phyloP scores from a whole-genome alignment of 2,797 vertebrate species.

The Buceros bicornis region DNA sequence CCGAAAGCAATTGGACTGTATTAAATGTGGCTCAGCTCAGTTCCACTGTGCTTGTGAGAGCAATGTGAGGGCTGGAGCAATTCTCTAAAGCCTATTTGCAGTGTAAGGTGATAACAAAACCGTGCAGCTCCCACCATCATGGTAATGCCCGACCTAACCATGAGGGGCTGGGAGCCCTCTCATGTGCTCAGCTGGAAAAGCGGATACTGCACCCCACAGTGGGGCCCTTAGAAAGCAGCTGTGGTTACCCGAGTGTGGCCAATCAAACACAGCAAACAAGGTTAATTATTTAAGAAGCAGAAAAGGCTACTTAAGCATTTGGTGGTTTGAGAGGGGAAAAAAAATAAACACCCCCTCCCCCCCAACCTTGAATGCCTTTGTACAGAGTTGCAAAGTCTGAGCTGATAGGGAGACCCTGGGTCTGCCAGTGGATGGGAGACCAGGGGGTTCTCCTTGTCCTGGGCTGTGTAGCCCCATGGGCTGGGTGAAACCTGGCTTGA shows the following conservation, averaged over 20 bases:
- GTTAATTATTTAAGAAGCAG: background rate
- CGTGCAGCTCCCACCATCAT: accelerated
- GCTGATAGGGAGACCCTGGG: background rate
- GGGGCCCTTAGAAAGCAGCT: background rate
- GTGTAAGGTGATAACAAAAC: background rate
- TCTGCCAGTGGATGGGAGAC: background rate
- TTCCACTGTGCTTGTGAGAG: background rate
- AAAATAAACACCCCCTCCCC: background rate
- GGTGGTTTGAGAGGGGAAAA: background rate
- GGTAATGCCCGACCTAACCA: background rate
- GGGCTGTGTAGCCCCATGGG: background rate
- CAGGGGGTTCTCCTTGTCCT: background rate
- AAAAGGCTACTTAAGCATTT: background rate
- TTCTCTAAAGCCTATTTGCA: background rate
- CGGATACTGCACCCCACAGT: background rate
- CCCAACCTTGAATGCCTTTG: background rate
- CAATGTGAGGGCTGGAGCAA: background rate
- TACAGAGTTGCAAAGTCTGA: background rate
- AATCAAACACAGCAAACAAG: background rate
- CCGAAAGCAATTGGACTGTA: background rate
- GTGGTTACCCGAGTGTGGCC: background rate
- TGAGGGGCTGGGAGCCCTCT: background rate
- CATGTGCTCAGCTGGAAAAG: background rate
- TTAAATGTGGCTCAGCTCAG: background rate
- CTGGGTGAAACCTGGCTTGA: background rate